phyloP scores from a whole-genome alignment of 2,888 invertebrate species.

The Oegoconia quadripuncta region DNA sequence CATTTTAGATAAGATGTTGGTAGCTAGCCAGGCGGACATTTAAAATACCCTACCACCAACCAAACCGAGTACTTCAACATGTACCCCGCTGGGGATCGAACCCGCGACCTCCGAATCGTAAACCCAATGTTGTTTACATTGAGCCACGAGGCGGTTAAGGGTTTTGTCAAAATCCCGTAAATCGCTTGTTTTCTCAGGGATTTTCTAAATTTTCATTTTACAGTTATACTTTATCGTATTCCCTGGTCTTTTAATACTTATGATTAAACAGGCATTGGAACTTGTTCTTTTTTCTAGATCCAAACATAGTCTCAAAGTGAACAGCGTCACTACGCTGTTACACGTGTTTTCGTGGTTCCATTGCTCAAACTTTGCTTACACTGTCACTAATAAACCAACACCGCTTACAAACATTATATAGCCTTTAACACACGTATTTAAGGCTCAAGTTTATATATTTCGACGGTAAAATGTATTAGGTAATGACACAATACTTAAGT shows the following conservation, averaged over 20 bases:
- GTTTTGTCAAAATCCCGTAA: no score
- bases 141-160: no score
- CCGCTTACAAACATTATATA: neutral
- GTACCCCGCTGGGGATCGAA: neutral
- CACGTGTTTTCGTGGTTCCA: slow-evolving; percentile 7
- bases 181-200: no score
- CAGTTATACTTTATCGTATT: no score
- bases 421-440: neutral
- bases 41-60: neutral
- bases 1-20: neutral
- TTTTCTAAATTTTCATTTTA: no score
- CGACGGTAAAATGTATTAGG: slow-evolving; percentile 18
- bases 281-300: no score
- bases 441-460: slow-evolving; percentile 1
- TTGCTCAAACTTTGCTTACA: neutral
- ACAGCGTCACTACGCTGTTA: no score
- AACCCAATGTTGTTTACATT: neutral
- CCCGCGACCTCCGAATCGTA: no score
- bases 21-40: neutral
- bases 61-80: neutral
- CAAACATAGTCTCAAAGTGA: no score
- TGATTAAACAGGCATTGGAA: no score
- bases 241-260: no score
- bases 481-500: slow-evolving; percentile 41
- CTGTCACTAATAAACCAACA: neutral